Evolutionary conservation across 2,888 invertebrate species (phyloP).

Genomic region (Microchrysa polita): DNA sequence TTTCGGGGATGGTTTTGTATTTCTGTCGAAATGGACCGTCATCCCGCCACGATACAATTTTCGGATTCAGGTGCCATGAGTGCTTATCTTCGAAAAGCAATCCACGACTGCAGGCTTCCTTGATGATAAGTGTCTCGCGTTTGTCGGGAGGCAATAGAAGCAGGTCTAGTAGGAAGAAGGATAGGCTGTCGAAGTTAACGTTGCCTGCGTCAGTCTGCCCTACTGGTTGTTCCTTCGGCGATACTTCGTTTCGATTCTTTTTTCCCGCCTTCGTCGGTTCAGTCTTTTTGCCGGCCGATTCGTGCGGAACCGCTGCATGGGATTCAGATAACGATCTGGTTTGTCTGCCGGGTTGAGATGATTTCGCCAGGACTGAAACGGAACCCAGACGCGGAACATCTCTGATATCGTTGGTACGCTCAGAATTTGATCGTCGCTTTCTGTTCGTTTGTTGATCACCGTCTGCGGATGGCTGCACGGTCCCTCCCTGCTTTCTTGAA

Average conservation of each 20-base stretch:
- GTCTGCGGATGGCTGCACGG: too few relatives aligned
- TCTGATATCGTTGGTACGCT: too few relatives aligned
- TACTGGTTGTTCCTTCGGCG: too few relatives aligned
- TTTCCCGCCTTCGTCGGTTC: background rate
- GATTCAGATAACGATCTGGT: background rate
- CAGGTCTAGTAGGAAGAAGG: slow-evolving; percentile 27
- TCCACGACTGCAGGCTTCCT: background rate
- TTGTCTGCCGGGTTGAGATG: too few relatives aligned
- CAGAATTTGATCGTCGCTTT: too few relatives aligned
- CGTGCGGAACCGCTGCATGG: background rate
- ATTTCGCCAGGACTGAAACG: too few relatives aligned
- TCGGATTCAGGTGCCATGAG: slow-evolving; percentile 15
- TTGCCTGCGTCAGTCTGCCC: background rate
- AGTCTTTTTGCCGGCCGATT: background rate
- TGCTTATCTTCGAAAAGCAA: slow-evolving; percentile 10
- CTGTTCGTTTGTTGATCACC: too few relatives aligned
- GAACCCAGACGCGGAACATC: too few relatives aligned
- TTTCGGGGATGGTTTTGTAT: background rate
- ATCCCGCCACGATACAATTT: background rate
- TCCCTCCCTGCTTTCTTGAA: too few relatives aligned
- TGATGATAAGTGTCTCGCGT: slow-evolving; percentile 6
- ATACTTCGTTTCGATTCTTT: too few relatives aligned
- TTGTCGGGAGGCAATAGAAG: slow-evolving; percentile 15
- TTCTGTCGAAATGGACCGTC: background rate
- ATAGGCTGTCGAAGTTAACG: background rate